Conservation (phyloP, 2,888 invertebrate species). For the Nymphalis polychloros region DNA sequence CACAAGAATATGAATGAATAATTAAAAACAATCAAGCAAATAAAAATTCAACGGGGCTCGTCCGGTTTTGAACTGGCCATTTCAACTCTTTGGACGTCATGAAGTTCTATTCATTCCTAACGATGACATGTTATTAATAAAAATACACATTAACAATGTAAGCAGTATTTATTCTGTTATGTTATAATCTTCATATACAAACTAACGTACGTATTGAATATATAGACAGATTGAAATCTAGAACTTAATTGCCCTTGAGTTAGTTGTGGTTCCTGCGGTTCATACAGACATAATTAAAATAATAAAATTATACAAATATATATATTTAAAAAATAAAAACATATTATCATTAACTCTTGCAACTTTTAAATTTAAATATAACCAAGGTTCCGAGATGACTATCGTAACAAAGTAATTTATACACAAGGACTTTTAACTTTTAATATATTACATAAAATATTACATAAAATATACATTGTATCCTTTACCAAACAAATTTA, state of each 20-base stretch:
- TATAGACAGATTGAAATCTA: conserved; percentile 1
- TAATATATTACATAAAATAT: too few relatives aligned
- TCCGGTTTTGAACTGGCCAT: too few relatives aligned
- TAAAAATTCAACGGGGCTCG: too few relatives aligned
- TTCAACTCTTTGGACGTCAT: too few relatives aligned
- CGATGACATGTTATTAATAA: too few relatives aligned
- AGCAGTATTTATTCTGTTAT: too few relatives aligned
- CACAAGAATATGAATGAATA: too few relatives aligned
- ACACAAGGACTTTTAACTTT: neutral
- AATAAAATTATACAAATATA: neutral
- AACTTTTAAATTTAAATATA: neutral
- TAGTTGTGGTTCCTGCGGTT: neutral
- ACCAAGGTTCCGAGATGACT: neutral
- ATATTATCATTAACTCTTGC: neutral
- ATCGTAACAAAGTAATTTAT: neutral
- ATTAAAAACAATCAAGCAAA: too few relatives aligned
- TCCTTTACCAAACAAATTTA: too few relatives aligned
- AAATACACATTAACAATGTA: too few relatives aligned
- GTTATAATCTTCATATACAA: neutral
- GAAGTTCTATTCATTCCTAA: too few relatives aligned
- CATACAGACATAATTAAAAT: neutral
- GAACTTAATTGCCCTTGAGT: conserved; percentile 3
- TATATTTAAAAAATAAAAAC: neutral
- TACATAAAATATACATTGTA: too few relatives aligned
- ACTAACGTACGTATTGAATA: neutral